phyloP scores from a whole-genome alignment of 2,888 invertebrate genomes.

The Calameuta pallipes region DNA sequence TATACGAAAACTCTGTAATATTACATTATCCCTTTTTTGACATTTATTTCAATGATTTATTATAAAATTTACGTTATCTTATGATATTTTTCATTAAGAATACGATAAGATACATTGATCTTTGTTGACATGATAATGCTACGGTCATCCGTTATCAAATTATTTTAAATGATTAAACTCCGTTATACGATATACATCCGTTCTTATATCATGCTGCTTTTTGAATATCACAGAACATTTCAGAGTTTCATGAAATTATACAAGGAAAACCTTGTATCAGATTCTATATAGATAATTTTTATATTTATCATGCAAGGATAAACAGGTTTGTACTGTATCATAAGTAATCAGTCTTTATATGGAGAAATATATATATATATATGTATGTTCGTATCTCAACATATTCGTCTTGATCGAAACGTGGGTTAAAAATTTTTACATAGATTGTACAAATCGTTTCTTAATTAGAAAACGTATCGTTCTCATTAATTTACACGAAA shows the following conservation, averaged over 20 bases:
- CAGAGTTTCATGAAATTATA: not conserved
- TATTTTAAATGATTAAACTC: not conserved
- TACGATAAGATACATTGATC: not conserved
- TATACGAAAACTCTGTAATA: not conserved
- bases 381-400: not conserved
- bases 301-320: not conserved
- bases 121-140: not conserved
- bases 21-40: not conserved
- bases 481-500: not conserved
- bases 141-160: not conserved
- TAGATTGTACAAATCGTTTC: not conserved
- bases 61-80: not conserved
- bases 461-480: not conserved
- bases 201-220: not conserved
- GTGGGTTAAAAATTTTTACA: not conserved
- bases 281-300: too few species aligned
- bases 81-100: not conserved
- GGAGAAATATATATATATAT: not conserved
- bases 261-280: not conserved
- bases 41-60: not conserved
- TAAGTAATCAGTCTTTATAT: not conserved
- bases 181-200: not conserved
- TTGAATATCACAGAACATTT: not conserved
- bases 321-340: not conserved
- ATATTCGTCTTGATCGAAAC: not conserved